Evolutionary conservation across 2,797 vertebrate genomes (phyloP).

Genomic region (Amazonetta brasiliensis): DNA sequence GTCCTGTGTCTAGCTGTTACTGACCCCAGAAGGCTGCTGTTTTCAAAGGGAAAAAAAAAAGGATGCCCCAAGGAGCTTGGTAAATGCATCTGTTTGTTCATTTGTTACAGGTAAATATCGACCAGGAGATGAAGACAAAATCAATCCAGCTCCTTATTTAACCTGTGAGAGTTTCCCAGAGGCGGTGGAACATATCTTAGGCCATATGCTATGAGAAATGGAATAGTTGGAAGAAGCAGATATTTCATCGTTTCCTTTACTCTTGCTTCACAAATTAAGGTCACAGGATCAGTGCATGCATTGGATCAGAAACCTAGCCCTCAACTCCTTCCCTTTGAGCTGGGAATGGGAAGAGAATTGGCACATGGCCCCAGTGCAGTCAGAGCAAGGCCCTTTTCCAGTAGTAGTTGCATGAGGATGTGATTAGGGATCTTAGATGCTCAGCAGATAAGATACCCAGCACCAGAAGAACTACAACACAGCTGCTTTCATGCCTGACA

Average conservation of each 20-base stretch:
- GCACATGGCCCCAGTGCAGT: not conserved
- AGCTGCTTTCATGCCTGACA: not conserved
- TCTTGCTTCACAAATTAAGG: not conserved
- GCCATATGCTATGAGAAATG: constrained; percentile 80
- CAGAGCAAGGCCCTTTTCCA: not conserved
- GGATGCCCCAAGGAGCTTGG: not conserved
- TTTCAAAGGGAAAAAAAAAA: not conserved
- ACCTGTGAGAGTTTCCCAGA: constrained; percentile 90
- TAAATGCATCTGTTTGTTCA: not conserved
- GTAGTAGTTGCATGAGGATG: not conserved
- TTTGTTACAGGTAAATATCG: constrained; percentile 92
- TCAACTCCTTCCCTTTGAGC: not conserved
- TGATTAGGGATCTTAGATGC: not conserved
- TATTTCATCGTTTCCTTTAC: not conserved
- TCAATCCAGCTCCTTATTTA: constrained; percentile 86
- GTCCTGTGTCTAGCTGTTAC: not conserved
- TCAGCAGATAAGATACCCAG: not conserved
- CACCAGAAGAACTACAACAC: not conserved
- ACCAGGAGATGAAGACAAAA: constrained; percentile 89
- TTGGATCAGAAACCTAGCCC: not conserved
- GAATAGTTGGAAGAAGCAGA: not conserved
- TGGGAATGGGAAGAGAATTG: not conserved
- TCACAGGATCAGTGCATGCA: not conserved
- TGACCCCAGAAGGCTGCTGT: not conserved
- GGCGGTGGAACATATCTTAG: constrained; percentile 91